phyloP scores from a whole-genome alignment of 2,113 vertebrate species.

The Bubo blakistoni region DNA sequence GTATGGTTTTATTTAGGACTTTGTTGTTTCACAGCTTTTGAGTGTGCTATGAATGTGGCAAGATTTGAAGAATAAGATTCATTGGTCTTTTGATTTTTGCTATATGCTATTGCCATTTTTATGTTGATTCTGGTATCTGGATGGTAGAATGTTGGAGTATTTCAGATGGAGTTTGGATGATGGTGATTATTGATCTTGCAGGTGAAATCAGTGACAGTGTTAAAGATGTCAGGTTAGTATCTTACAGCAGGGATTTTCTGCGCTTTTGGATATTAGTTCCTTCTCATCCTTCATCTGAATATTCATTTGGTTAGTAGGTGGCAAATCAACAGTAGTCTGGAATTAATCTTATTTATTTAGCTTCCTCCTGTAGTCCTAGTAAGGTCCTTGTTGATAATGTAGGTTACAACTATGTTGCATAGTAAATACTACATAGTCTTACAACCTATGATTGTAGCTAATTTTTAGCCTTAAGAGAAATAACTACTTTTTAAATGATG shows the following conservation, averaged over 20 bases:
- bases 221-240: neutral
- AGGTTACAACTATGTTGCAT: neutral
- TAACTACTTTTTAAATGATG: neutral
- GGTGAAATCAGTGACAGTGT: neutral
- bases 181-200: neutral
- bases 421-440: neutral
- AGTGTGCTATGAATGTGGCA: fast-evolving
- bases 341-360: neutral
- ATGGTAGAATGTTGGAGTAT: neutral
- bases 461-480: neutral
- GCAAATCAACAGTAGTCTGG: neutral
- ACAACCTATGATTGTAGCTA: neutral
- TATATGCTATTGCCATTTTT: neutral
- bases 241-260: neutral
- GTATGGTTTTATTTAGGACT: neutral
- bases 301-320: neutral
- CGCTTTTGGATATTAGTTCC: neutral
- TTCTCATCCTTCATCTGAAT: neutral
- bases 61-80: neutral
- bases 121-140: neutral
- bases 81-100: neutral
- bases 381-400: neutral
- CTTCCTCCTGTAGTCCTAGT: neutral
- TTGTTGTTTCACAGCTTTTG: neutral
- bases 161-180: neutral